A percentile compares a stretch with the other conserved stretches of the same genome.
phyloP scores from a whole-genome alignment of 2,888 invertebrate genomes.

The Muschampia plurimacula region DNA sequence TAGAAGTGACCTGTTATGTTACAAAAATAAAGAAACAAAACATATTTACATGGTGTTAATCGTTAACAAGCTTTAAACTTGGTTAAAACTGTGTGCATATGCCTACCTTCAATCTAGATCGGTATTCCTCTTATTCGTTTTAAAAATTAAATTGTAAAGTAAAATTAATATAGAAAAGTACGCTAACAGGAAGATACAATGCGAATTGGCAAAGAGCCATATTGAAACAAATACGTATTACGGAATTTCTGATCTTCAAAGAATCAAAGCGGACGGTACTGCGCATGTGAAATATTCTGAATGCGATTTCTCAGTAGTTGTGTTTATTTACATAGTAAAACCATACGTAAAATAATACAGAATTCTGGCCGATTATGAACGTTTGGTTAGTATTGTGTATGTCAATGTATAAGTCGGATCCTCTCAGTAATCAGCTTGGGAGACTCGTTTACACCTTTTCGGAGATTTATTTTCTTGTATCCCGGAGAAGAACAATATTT shows the following conservation, averaged over 20 bases:
- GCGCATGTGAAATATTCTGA: constrained; percentile 6
- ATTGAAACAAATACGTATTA: constrained; percentile 37
- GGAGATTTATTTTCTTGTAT: no score
- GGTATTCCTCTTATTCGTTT: constrained; percentile 17
- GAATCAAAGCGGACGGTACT: constrained; percentile 23
- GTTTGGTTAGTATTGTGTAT: no score
- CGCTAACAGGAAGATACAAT: constrained; percentile 32
- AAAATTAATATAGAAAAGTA: constrained; percentile 15
- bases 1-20: no score
- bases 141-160: constrained; percentile 33
- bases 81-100: background rate
- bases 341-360: constrained; percentile 16
- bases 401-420: background rate
- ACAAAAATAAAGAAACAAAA: background rate
- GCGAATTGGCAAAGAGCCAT: constrained; percentile 38
- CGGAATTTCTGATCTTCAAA: constrained; percentile 38
- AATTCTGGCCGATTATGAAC: background rate
- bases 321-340: constrained; percentile 23
- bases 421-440: no score
- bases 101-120: background rate
- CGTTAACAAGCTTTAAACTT: no score
- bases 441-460: background rate
- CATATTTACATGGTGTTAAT: background rate
- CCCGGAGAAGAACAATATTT: background rate
- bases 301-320: constrained; percentile 30